Conservation (phyloP, 2,797 vertebrate genomes). For the Urosaurus nigricauda region DNA sequence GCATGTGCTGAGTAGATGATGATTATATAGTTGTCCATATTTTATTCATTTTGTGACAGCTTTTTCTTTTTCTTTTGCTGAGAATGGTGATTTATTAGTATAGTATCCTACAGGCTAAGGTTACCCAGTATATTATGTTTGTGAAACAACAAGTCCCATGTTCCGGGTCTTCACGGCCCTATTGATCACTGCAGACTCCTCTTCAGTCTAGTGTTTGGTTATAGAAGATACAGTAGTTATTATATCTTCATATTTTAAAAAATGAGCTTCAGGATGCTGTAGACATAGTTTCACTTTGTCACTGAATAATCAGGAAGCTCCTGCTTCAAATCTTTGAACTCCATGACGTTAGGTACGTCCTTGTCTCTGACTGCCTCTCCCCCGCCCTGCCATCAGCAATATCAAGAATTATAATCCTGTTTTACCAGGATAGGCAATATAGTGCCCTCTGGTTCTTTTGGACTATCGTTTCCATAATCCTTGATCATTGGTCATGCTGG, state of each 20-base stretch:
- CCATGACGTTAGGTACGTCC: no score
- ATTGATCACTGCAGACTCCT: not conserved
- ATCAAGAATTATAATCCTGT: not conserved
- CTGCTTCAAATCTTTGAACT: not conserved
- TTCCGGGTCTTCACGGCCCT: not conserved
- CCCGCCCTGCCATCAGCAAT: not conserved
- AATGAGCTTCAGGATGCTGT: not conserved
- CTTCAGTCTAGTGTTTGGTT: not conserved
- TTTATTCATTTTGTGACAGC: not conserved
- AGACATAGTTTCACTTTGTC: no score
- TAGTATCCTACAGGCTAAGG: not conserved
- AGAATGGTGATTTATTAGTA: not conserved
- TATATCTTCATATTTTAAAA: not conserved
- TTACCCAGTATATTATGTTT: not conserved
- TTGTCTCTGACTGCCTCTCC: not conserved
- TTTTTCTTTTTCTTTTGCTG: not conserved
- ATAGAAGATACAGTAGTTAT: not conserved
- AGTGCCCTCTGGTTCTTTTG: no score
- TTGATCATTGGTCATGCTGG: no score
- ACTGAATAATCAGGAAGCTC: not conserved
- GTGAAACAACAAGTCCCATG: not conserved
- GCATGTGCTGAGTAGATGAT: not conserved
- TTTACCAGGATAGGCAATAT: not conserved
- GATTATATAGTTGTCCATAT: not conserved
- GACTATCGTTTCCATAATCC: no score